phyloP scores from a whole-genome alignment of 2,797 vertebrate genomes.

The Lacerta agilis region DNA sequence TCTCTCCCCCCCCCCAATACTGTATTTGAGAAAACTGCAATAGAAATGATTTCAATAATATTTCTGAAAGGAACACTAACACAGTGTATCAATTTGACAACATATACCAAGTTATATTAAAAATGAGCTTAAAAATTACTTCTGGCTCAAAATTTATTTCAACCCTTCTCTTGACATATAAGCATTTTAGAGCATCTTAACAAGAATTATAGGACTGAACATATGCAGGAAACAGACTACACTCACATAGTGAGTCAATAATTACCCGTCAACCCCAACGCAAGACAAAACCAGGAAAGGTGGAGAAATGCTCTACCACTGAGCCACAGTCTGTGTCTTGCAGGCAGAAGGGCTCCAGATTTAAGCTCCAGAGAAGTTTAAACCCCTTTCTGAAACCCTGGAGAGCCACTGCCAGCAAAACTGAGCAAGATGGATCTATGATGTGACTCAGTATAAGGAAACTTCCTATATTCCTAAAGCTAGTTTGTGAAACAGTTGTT shows the following conservation, averaged over 20 bases:
- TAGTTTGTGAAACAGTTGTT: neutral
- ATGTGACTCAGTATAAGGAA: no score
- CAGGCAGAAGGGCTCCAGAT: no score
- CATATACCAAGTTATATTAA: neutral
- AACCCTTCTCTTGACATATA: neutral
- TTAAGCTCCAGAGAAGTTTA: no score
- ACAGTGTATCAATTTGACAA: neutral
- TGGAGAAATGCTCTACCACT: no score
- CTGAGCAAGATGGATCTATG: no score
- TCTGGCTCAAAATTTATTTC: neutral
- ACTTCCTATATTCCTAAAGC: no score
- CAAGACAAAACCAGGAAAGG: neutral
- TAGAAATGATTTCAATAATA: neutral
- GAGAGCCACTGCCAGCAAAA: no score
- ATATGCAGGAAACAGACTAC: neutral
- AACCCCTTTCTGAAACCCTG: no score
- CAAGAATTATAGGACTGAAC: neutral
- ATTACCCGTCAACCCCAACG: neutral
- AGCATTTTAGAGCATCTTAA: neutral
- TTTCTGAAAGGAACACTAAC: slow-evolving; percentile 1
- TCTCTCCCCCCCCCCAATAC: neutral
- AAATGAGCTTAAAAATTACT: neutral
- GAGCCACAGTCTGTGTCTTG: no score
- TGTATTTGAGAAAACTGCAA: no score
- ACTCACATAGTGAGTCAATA: neutral